A percentile compares a stretch with the other conserved stretches of the same genome.
Conservation (phyloP, 2,888 invertebrate genomes). For the Aphrophora alni region DNA sequence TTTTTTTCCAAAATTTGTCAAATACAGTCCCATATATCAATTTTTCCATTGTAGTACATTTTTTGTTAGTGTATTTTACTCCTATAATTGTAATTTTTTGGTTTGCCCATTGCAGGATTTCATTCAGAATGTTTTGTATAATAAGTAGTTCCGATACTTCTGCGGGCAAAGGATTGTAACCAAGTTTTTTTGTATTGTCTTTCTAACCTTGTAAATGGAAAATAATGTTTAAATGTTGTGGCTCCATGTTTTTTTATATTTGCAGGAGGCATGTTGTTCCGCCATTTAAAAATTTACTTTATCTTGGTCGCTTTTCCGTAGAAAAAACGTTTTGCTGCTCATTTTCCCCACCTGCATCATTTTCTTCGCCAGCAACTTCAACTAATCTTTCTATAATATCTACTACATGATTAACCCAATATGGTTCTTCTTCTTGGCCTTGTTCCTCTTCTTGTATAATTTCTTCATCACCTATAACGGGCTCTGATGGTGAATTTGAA, state of each 20-base stretch:
- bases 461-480: neutral
- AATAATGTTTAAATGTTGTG: no score
- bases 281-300: neutral
- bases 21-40: no score
- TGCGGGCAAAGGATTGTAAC: neutral
- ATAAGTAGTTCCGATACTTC: conserved; percentile 11
- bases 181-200: neutral
- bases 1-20: no score
- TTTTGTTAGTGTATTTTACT: no score
- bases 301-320: neutral
- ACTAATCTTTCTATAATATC: neutral
- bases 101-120: no score
- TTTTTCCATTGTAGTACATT: no score
- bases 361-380: neutral
- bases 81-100: neutral
- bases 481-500: neutral
- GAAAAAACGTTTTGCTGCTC: neutral
- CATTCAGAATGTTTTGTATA: no score
- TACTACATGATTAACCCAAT: neutral
- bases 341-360: no score
- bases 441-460: neutral
- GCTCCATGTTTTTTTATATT: neutral
- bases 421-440: no score
- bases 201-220: neutral
- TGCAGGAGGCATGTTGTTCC: neutral